Evolutionary conservation across 2,888 invertebrate species (phyloP).

Genomic region (Creontiades dilutus): DNA sequence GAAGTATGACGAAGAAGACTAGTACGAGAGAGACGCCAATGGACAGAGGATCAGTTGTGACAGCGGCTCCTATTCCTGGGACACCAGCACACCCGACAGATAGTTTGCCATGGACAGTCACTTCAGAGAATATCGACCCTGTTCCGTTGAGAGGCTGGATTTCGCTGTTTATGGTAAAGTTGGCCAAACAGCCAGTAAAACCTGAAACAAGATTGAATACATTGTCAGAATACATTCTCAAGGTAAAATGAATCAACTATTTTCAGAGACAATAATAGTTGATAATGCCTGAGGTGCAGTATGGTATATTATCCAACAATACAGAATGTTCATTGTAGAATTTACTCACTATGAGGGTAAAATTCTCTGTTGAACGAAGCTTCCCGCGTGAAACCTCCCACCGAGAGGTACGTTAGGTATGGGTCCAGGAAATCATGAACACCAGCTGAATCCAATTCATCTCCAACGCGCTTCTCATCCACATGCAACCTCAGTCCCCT

Average conservation of each 20-base stretch:
- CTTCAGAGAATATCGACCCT: slow-evolving; percentile 88
- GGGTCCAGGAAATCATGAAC: slow-evolving; percentile 96
- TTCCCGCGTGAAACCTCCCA: slow-evolving; percentile 83
- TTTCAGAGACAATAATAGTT: too few relatives aligned
- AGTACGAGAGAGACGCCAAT: slow-evolving; percentile 96
- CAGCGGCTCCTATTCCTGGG: slow-evolving; percentile 87
- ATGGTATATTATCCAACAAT: too few relatives aligned
- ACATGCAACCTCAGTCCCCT: slow-evolving; percentile 86
- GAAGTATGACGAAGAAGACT: slow-evolving; percentile 93
- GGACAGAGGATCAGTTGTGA: slow-evolving; percentile 91
- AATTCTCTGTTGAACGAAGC: slow-evolving; percentile 78
- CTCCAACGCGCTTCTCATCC: slow-evolving; percentile 86
- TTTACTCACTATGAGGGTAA: slow-evolving; percentile 75
- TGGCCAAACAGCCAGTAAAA: slow-evolving; percentile 94
- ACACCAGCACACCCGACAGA: slow-evolving; percentile 86
- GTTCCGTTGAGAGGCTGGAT: slow-evolving; percentile 93
- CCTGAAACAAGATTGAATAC: slow-evolving; percentile 77
- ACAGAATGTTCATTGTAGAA: too few relatives aligned
- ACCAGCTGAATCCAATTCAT: slow-evolving; percentile 91
- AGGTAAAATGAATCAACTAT: too few relatives aligned
- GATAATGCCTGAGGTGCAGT: too few relatives aligned
- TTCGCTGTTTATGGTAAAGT: slow-evolving; percentile 93
- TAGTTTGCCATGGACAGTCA: slow-evolving; percentile 86
- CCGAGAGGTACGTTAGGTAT: slow-evolving; percentile 88
- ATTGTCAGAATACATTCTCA: not conserved